Evolutionary conservation across 2,888 invertebrate species (phyloP), one percentile per base, ranked within the genome.

Genomic region (Noctua comes): DNA sequence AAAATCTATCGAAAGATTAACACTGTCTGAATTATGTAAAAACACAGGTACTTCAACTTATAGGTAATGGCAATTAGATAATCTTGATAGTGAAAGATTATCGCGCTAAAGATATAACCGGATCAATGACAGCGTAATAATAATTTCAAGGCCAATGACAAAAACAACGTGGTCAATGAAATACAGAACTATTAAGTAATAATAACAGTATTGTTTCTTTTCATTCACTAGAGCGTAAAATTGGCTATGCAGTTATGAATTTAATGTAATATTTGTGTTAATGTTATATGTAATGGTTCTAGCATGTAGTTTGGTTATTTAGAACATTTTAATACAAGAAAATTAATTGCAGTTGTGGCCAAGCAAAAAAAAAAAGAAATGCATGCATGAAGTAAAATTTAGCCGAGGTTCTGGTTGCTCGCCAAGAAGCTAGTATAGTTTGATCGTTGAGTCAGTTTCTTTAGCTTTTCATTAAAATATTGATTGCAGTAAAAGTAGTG

Each of bases 201-300:
- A 78, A 78, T 73, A 13, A 71, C 43, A 48, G 40, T 73, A 78
- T 77, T 84, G 65, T 77, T 83, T 83, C n/a, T 75, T 86, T 74
- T 86, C 51, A 68, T 65, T 83, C 79, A 40, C 43, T 78, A 64
- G 72, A 76, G 36, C 84, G 73, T 76, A 62, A 83, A 77, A 82
- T 76, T 57, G 73, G 66, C 31, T 69, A 59, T 76, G 62, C 59
- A 74, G 24, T 65, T 68, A 51, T 27, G 5, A 73, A 62, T 72
- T 24, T 46, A 77, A 68, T 75, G 27, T 54, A 62, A 59, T 59
- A 62, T 62, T 73, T 70, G 68, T 36, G 48, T 48, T 64, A 76
- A 77, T 74, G 16, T 31, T 62, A 75, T 79, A 51, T 72, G 1
- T 48, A 73, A 64, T 54, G n/a, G 27, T 48, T 51, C 11, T 68